Base-by-base conservation (phyloP, 2,113 vertebrate genomes). In the Charina bottae region DNA sequence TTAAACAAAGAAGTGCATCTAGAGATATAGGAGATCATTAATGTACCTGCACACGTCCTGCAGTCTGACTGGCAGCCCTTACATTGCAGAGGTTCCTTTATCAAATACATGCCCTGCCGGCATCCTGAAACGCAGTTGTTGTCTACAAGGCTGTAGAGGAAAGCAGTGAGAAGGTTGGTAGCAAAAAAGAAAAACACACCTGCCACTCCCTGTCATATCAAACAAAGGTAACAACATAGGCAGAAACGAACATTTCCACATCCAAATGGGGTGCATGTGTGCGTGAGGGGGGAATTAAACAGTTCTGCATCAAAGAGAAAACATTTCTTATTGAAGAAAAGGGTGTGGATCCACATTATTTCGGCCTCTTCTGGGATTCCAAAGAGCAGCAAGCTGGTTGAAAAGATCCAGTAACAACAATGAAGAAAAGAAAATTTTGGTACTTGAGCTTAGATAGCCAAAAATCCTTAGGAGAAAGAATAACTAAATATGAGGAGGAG, bases 71-170 rank as follows among this genome's bases (percentile, higher is more conserved):
- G 97, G 93, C 99, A 99, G 4, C 95, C 89, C 88, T 98, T 98
- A 0, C 99, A 99, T 3, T n/a, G 96, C 96, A 98, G 97, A 83
- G 97, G 96, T 91, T 98, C 98, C 23, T 97, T 93, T 93, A 98
- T 98, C 92, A 98, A 98, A 95, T 98, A 99, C 91, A 98, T 99
- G 94, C 98, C 95, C 0, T 97, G 97, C 84, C 96, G 97, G 96
- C 99, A 99, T 56, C 98, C 97, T 0, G 98, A 98, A 78, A 99
- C 95, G 10, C 99, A 99, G 93, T 96, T 98, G 93, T 98, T 98
- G 89, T 98, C 98, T n/a, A 97, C 98, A 54, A 99, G 96, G 95
- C 99, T 99, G 96, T 72, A 1, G 0, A 83, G 89, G 56, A 94
- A 95, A 95, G 87, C 54, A 89, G 21, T 21, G 2, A 46, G 2